Evolutionary conservation across 2,113 vertebrate genomes (phyloP).

Genomic region (Collichthys lucidus): DNA sequence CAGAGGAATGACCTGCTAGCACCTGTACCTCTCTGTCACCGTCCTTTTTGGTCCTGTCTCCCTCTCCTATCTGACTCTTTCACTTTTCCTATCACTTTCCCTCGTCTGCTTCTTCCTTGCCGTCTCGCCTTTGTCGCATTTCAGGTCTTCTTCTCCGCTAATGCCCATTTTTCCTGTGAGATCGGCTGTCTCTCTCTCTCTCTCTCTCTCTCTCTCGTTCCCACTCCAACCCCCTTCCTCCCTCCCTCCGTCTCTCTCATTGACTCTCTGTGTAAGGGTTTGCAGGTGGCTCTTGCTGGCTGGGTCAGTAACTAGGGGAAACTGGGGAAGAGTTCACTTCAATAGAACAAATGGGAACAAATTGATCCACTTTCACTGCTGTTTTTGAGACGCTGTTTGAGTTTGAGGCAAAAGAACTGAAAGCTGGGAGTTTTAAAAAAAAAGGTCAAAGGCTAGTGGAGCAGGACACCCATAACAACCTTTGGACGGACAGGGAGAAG

Average conservation of each 20-base stretch:
- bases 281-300: slow-evolving; percentile 79
- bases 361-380: slow-evolving; percentile 74
- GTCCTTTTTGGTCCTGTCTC: slow-evolving; percentile 3
- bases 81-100: slow-evolving; percentile 28
- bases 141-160: slow-evolving; percentile 47
- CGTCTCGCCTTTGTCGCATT: slow-evolving; percentile 2
- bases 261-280: slow-evolving; percentile 67
- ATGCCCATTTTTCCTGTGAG: slow-evolving; percentile 58
- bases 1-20: slow-evolving; percentile 40
- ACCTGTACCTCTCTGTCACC: slow-evolving; percentile 54
- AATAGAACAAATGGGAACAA: slow-evolving; percentile 78
- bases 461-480: slow-evolving; percentile 43
- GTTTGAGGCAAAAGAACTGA: slow-evolving; percentile 46
- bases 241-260: slow-evolving; percentile 25
- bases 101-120: background rate
- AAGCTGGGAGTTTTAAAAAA: background rate
- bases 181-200: slow-evolving; percentile 50
- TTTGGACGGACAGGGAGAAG: slow-evolving; percentile 36
- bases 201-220: slow-evolving; percentile 55
- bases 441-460: slow-evolving; percentile 50
- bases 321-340: slow-evolving; percentile 83
- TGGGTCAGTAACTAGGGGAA: slow-evolving; percentile 80
- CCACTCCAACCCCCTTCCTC: slow-evolving; percentile 48
- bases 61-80: background rate
- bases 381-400: slow-evolving; percentile 58